These are phyloP conservation scores for Tenthredo mesomela DNA, from an alignment of 2,888 invertebrate species.

Conservation along the genomic window DNA sequence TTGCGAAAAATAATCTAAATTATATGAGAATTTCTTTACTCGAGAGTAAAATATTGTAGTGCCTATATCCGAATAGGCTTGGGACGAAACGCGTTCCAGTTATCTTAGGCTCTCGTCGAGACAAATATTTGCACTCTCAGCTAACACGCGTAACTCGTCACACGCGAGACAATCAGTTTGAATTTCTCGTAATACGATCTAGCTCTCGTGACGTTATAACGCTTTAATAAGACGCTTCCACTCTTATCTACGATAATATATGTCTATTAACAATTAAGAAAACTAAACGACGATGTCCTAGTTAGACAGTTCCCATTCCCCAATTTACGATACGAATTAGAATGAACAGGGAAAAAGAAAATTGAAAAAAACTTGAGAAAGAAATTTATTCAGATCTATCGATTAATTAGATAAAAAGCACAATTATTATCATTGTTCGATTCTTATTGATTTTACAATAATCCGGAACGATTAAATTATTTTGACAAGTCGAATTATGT, in stretches of 20 bases:
- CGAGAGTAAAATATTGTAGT: not conserved
- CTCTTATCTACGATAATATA: slow-evolving; percentile 17
- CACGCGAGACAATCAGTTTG: slow-evolving; percentile 14
- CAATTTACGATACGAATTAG: not conserved
- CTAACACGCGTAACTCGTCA: slow-evolving; percentile 29
- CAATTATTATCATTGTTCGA: not conserved
- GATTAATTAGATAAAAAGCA: not conserved
- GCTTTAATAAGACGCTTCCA: not conserved
- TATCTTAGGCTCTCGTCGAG: slow-evolving; percentile 12
- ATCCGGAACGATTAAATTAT: not conserved
- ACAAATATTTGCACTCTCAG: slow-evolving; percentile 45
- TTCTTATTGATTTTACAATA: not conserved
- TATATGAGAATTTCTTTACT: not conserved
- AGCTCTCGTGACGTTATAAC: not conserved
- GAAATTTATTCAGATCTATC: not conserved
- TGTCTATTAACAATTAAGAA: not conserved
- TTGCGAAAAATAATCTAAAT: too few relatives aligned
- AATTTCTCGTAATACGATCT: slow-evolving; percentile 17
- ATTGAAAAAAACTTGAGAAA: not conserved
- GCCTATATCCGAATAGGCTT: not conserved
- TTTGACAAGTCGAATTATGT: not conserved
- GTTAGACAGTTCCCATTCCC: not conserved
- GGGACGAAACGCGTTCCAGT: not conserved
- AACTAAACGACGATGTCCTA: not conserved
- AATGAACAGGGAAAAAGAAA: not conserved